Evolutionary conservation across 2,888 invertebrate genomes (phyloP).

Genomic region (Chromoteleia sp.): DNA sequence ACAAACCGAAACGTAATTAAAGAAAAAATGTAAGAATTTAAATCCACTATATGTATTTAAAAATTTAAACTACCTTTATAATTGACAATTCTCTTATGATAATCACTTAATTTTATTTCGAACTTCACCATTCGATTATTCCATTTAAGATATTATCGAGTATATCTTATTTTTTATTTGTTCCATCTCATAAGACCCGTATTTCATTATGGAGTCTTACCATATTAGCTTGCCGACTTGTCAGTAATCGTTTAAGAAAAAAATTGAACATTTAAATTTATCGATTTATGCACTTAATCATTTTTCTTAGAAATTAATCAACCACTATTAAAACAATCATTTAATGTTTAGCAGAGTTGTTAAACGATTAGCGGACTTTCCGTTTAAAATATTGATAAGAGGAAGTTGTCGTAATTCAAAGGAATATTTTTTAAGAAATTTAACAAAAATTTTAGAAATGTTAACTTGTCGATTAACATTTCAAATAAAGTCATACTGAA

Average conservation of each 20-base stretch:
- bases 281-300: not conserved
- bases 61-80: not conserved
- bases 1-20: too few species aligned
- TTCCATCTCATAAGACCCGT: not conserved
- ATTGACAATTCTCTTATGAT: not conserved
- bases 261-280: slow-evolving; percentile 3
- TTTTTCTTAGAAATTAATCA: too few species aligned
- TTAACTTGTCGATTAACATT: too few species aligned
- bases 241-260: not conserved
- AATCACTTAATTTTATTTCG: not conserved
- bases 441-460: too few species aligned
- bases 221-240: not conserved
- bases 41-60: not conserved
- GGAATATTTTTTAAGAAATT: too few species aligned
- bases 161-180: not conserved
- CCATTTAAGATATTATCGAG: not conserved
- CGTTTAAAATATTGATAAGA: too few species aligned
- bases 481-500: too few species aligned
- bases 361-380: too few species aligned
- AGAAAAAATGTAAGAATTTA: too few species aligned
- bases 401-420: too few species aligned
- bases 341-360: too few species aligned
- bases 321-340: too few species aligned
- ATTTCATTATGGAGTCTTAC: not conserved
- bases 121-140: not conserved